Percentiles rank a stretch among this genome's conserved stretches.
phyloP scores from a whole-genome alignment of 1,140 invertebrate genomes.

The Bombyx mandarina region DNA sequence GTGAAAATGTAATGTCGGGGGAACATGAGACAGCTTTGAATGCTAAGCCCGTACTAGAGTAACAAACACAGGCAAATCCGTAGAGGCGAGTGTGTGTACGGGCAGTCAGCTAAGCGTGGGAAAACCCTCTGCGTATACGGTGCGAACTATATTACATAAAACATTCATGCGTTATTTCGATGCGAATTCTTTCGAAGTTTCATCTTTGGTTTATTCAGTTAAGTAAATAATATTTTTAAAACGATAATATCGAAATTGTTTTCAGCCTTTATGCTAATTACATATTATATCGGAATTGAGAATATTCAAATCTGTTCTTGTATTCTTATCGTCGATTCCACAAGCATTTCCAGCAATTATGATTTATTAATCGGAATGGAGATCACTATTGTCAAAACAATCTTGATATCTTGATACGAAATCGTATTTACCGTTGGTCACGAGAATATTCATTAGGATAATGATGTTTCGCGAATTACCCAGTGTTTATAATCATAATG shows the following conservation, averaged over 20 bases:
- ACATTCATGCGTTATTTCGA: conserved; percentile 40
- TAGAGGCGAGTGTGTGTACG: conserved; percentile 24
- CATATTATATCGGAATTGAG: too few species aligned
- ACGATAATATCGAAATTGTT: background rate
- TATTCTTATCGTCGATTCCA: too few species aligned
- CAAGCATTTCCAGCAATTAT: too few species aligned
- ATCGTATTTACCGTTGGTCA: conserved; percentile 20
- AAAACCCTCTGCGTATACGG: conserved; percentile 43
- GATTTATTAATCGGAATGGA: too few species aligned
- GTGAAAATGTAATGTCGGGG: conserved; percentile 60
- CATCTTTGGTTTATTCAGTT: background rate
- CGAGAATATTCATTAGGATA: conserved; percentile 57
- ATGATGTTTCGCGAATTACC: conserved; percentile 66
- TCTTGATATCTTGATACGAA: conserved; percentile 1
- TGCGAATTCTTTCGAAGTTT: conserved; percentile 32
- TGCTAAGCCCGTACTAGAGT: conserved; percentile 61
- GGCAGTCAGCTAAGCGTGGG: conserved; percentile 50
- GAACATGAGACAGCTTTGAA: conserved; percentile 56
- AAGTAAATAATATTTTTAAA: background rate
- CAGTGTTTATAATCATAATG: conserved; percentile 61
- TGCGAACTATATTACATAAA: conserved; percentile 30
- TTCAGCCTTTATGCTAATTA: too few species aligned
- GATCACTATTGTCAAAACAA: conserved; percentile 7
- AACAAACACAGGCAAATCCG: conserved; percentile 46
- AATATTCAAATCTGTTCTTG: too few species aligned